Base-by-base conservation (phyloP, 1,140 invertebrate species). In the Lasaia peninsularis region DNA sequence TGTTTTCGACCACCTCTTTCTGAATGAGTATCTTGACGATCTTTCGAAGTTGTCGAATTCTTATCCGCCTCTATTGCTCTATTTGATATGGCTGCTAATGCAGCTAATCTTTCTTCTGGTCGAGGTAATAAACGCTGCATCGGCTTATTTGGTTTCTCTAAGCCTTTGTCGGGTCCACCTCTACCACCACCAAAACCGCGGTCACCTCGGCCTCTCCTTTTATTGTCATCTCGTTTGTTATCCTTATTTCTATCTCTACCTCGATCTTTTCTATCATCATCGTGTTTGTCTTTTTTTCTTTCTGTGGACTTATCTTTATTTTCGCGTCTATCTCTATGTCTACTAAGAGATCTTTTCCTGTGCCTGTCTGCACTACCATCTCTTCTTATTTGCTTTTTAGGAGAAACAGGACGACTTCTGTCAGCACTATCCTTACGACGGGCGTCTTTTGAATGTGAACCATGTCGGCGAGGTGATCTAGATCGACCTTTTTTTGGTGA, bases 181-280 rank as follows among this genome's bases (percentile, higher is more conserved):
- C 77, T 75, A 52, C 86, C 73, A 40, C 80, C 73, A 52, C 88
- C 86, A 37, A 88, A 65, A 8, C 83, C 86, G 32, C 86, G 70
- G 5, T 86, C 84, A 48, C 40, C 40, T 24, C 85, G 67, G 10
- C 88, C 88, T 51, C 87, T 64, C 67, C 78, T 69, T 54, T 80
- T 90, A 60, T 67, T 73, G 61, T 88, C 82, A 58, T 90, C 88
- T 67, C 87, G 75, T 75, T 90, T 89, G 50, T 56, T 70, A 56
- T 89, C 88, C 69, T 89, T 89, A 61, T 91, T 78, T 58, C 93
- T 86, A 62, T 93, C 92, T 4, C 92, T 82, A 57, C 93, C 92
- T 55, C 92, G 87, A 89, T 78, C 93, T 88, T 66, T 92, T 31
- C 92, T 85, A 7, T 91, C 89, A 72, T 90, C 89, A 61, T 89